These are phyloP conservation scores for Proisotoma minuta DNA, from an alignment of 2,888 invertebrate genomes.

Conservation along the genomic window DNA sequence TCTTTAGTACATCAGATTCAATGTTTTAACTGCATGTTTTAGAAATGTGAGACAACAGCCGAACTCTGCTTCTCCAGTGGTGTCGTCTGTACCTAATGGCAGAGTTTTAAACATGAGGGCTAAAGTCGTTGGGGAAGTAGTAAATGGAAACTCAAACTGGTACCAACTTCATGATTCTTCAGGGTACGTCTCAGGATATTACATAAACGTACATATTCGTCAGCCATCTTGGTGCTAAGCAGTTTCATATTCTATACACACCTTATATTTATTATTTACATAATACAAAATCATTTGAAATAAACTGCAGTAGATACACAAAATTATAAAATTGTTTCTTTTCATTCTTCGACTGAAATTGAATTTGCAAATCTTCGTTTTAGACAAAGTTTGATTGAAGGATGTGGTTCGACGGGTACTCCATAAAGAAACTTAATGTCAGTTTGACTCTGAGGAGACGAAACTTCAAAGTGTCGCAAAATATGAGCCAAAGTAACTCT, in stretches of 20 bases:
- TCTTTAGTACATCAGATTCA: too few species aligned
- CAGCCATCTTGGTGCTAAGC: slow-evolving; percentile 27
- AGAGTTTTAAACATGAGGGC: background rate
- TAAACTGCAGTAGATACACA: background rate
- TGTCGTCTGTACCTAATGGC: background rate
- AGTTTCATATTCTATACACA: background rate
- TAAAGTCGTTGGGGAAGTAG: slow-evolving; percentile 15
- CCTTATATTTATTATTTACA: too few species aligned
- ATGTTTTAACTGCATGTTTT: too few species aligned
- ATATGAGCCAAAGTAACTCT: background rate
- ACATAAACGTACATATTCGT: slow-evolving; percentile 13
- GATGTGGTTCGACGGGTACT: background rate
- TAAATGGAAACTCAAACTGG: slow-evolving; percentile 7
- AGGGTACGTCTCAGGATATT: slow-evolving; percentile 27
- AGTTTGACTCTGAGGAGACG: background rate
- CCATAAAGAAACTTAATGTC: slow-evolving; percentile 5
- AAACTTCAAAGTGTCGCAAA: background rate
- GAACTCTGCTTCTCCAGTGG: slow-evolving; percentile 9
- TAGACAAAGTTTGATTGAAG: background rate
- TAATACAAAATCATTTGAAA: background rate
- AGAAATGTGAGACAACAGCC: slow-evolving; percentile 21
- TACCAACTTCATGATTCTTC: slow-evolving; percentile 7
- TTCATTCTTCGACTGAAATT: background rate
- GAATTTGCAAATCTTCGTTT: background rate
- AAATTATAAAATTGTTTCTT: background rate